These are phyloP conservation scores for Drosophila neotestacea DNA, from an alignment of 2,888 invertebrate genomes.

Conservation along the genomic window DNA sequence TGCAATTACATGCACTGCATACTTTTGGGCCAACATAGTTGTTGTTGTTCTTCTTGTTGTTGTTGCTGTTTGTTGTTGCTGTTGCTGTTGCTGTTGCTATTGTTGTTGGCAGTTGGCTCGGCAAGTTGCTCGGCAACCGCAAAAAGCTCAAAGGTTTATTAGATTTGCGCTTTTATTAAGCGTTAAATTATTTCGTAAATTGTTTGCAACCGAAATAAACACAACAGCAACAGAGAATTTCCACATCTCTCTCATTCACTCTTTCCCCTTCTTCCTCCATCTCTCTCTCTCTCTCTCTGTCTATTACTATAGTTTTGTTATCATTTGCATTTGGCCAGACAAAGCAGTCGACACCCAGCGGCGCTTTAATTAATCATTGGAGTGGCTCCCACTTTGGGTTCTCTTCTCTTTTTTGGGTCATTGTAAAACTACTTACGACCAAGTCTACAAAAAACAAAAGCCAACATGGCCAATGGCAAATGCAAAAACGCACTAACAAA, in stretches of 20 bases:
- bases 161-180: constrained; percentile 79
- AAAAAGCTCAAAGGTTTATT: constrained; percentile 81
- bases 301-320: constrained; percentile 70
- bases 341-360: constrained; percentile 58
- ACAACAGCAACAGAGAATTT: constrained; percentile 33
- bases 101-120: constrained; percentile 39
- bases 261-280: background rate
- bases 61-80: background rate
- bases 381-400: constrained; percentile 49
- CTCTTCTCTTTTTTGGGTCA: constrained; percentile 22
- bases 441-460: constrained; percentile 29
- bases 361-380: constrained; percentile 77
- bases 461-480: constrained; percentile 36
- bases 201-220: constrained; percentile 74
- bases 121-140: constrained; percentile 61
- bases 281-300: background rate
- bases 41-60: constrained; percentile 13
- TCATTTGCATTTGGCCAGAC: constrained; percentile 71
- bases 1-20: constrained; percentile 76
- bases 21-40: constrained; percentile 55
- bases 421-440: constrained; percentile 68
- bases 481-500: constrained; percentile 52
- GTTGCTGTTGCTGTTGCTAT: background rate
- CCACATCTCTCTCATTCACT: background rate
- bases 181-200: constrained; percentile 79